These are phyloP conservation scores for Chaetogeoica ovagalla DNA, from an alignment of 2,888 invertebrate genomes.

Conservation along the genomic window DNA sequence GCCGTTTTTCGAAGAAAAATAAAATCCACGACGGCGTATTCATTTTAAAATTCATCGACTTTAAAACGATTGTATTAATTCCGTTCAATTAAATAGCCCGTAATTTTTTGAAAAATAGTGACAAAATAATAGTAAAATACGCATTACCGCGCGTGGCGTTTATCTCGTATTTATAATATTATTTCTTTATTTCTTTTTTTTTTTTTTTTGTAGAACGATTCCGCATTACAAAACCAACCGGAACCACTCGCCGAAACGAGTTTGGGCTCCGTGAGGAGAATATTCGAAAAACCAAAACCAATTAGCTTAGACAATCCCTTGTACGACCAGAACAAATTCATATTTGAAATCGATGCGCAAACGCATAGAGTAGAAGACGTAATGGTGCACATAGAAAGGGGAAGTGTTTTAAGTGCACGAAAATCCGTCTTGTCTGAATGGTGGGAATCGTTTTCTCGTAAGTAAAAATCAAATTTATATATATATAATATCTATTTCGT, in stretches of 20 bases:
- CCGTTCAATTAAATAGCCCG: too few species aligned
- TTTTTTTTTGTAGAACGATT: constrained; percentile 34
- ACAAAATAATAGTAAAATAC: too few species aligned
- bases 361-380: constrained; percentile 68
- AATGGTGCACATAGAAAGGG: constrained; percentile 62
- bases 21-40: too few species aligned
- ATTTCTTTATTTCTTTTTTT: neutral
- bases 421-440: constrained; percentile 61
- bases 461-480: constrained; percentile 55
- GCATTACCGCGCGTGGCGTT: neutral
- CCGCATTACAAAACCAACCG: constrained; percentile 59
- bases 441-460: constrained; percentile 64
- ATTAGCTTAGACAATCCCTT: constrained; percentile 84
- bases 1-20: too few species aligned
- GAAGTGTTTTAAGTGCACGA: constrained; percentile 55
- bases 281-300: constrained; percentile 63
- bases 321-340: constrained; percentile 69
- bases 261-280: constrained; percentile 68
- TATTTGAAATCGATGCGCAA: constrained; percentile 57
- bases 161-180: neutral
- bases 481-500: neutral
- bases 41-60: too few species aligned
- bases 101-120: neutral
- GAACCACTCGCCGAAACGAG: constrained; percentile 64
- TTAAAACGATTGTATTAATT: too few species aligned